These are phyloP conservation scores for Bubo scandiacus DNA, from an alignment of 2,113 vertebrate species.

Conservation along the genomic window DNA sequence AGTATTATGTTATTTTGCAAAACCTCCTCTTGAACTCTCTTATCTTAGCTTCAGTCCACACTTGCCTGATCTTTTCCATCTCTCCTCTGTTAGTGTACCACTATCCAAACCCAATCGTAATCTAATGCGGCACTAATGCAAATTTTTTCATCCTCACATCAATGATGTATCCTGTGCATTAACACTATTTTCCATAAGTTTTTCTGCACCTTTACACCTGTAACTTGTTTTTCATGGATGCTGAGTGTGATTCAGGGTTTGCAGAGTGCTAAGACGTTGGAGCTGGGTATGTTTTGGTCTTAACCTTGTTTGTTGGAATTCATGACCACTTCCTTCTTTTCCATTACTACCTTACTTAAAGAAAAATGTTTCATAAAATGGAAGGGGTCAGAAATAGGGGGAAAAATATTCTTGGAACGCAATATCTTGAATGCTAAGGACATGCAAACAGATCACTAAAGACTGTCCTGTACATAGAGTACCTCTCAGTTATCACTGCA, in stretches of 20 bases:
- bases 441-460: background rate
- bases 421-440: background rate
- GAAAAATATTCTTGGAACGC: background rate
- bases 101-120: background rate
- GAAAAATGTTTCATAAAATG: background rate
- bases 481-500: background rate
- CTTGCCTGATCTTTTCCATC: background rate
- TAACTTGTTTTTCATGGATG: background rate
- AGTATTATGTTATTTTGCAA: background rate
- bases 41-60: background rate
- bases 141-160: background rate
- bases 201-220: background rate
- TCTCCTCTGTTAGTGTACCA: background rate
- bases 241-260: background rate
- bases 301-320: background rate
- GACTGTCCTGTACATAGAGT: background rate
- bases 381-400: background rate
- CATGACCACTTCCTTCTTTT: background rate
- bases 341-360: background rate
- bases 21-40: background rate
- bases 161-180: background rate
- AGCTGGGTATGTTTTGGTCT: background rate
- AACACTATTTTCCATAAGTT: background rate
- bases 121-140: background rate
- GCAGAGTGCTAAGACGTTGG: background rate